Percentiles rank a stretch among this genome's conserved stretches.
phyloP scores from a whole-genome alignment of 2,113 vertebrate species.

The Ophthalmotilapia sp. region DNA sequence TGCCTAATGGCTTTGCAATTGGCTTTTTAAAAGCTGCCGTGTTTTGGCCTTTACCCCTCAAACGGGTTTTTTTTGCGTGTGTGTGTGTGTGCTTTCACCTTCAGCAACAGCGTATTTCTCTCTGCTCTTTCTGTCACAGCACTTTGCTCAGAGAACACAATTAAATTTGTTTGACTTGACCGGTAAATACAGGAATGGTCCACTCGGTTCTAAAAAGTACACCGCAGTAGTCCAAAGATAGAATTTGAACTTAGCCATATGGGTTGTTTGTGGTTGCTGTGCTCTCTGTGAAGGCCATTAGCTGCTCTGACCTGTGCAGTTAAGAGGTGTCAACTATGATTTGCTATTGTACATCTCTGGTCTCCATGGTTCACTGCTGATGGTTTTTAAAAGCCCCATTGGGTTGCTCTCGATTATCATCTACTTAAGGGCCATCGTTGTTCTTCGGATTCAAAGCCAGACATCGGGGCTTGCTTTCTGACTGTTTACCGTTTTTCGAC shows the following conservation, averaged over 20 bases:
- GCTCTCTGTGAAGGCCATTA: conserved; percentile 56
- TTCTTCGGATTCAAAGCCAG: conserved; percentile 10
- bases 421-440: conserved; percentile 35
- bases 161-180: conserved; percentile 55
- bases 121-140: conserved; percentile 23
- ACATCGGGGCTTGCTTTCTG: not conserved
- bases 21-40: conserved; percentile 55
- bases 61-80: not conserved
- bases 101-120: not conserved
- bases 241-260: conserved; percentile 17
- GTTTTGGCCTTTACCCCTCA: conserved; percentile 9
- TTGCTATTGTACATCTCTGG: conserved; percentile 44
- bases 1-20: conserved; percentile 59
- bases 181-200: conserved; percentile 31
- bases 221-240: not conserved
- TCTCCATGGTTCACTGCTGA: conserved; percentile 46
- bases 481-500: not conserved
- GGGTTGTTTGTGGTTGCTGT: conserved; percentile 36
- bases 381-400: conserved; percentile 53
- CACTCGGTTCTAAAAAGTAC: conserved; percentile 17
- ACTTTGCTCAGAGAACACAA: conserved; percentile 40
- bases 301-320: conserved; percentile 46
- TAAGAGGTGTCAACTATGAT: conserved; percentile 46
- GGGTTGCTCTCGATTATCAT: conserved; percentile 47
- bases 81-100: not conserved